phyloP scores from a whole-genome alignment of 2,888 invertebrate species.

The Andrena praecox region DNA sequence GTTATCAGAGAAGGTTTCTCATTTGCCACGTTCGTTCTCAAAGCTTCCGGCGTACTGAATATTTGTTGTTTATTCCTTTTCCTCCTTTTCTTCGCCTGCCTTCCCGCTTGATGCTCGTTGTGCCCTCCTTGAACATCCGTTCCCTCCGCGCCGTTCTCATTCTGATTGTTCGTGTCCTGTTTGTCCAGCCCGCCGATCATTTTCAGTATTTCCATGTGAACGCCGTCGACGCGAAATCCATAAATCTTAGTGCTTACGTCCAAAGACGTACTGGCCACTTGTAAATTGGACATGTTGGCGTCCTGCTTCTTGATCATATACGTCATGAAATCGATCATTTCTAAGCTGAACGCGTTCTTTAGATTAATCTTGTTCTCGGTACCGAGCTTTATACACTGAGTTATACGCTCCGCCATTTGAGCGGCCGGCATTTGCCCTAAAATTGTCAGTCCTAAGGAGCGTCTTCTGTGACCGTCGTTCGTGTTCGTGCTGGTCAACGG shows the following conservation, averaged over 20 bases:
- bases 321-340: constrained; percentile 94
- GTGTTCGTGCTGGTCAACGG: neutral
- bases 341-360: constrained; percentile 95
- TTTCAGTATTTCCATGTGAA: constrained; percentile 92
- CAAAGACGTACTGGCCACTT: constrained; percentile 93
- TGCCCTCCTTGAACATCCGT: constrained; percentile 25
- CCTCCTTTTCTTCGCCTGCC: constrained; percentile 62
- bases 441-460: constrained; percentile 71
- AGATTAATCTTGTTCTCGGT: constrained; percentile 90
- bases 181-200: constrained; percentile 90
- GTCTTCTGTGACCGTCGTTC: constrained; percentile 60
- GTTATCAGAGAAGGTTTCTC: constrained; percentile 63
- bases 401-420: constrained; percentile 75
- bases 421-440: constrained; percentile 43
- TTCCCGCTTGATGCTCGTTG: constrained; percentile 63
- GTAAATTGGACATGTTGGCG: constrained; percentile 89
- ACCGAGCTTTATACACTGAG: constrained; percentile 79
- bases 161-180: constrained; percentile 47
- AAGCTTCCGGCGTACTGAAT: constrained; percentile 64
- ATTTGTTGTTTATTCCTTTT: constrained; percentile 65
- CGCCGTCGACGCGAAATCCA: constrained; percentile 93
- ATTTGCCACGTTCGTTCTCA: constrained; percentile 68
- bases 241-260: constrained; percentile 96
- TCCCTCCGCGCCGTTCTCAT: constrained; percentile 57
- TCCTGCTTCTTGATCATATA: constrained; percentile 90